Percentiles rank a stretch among this genome's conserved stretches.
Conservation (phyloP, 2,888 invertebrate genomes). For the Dryococelus australis region DNA sequence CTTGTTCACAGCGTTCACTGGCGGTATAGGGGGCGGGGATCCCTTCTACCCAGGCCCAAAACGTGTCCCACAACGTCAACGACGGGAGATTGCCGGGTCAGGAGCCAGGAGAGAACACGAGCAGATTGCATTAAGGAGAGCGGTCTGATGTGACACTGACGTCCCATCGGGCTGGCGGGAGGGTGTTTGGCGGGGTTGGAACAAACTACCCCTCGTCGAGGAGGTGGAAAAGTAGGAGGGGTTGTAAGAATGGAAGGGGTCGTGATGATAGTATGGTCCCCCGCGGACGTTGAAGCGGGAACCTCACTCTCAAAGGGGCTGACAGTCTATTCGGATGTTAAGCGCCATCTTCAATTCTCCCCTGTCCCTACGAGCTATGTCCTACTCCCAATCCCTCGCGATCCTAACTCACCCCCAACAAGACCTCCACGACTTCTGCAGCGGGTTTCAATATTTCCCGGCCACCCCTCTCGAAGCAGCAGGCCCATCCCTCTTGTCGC, state of each 20-base stretch:
- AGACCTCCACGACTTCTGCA: background rate
- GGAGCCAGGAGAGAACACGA: background rate
- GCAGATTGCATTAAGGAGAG: background rate
- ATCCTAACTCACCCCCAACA: background rate
- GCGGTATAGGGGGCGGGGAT: too few relatives aligned
- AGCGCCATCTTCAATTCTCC: background rate
- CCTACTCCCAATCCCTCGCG: background rate
- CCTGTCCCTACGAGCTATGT: background rate
- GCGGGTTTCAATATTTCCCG: background rate
- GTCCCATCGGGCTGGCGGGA: background rate
- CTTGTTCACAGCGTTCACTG: too few relatives aligned
- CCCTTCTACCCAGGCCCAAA: too few relatives aligned
- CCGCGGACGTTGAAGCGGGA: background rate
- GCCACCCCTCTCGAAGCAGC: background rate
- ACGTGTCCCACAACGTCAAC: too few relatives aligned
- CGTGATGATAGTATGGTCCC: background rate
- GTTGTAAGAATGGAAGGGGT: background rate
- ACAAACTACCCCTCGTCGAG: background rate
- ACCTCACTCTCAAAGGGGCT: background rate
- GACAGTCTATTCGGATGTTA: constrained; percentile 3
- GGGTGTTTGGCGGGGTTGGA: background rate
- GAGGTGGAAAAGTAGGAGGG: background rate
- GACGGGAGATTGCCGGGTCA: too few relatives aligned
- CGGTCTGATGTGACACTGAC: background rate
- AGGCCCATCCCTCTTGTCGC: background rate